A percentile compares a stretch with the other conserved stretches of the same genome.
phyloP scores from a whole-genome alignment of 2,113 vertebrate genomes.

The Otis tarda region DNA sequence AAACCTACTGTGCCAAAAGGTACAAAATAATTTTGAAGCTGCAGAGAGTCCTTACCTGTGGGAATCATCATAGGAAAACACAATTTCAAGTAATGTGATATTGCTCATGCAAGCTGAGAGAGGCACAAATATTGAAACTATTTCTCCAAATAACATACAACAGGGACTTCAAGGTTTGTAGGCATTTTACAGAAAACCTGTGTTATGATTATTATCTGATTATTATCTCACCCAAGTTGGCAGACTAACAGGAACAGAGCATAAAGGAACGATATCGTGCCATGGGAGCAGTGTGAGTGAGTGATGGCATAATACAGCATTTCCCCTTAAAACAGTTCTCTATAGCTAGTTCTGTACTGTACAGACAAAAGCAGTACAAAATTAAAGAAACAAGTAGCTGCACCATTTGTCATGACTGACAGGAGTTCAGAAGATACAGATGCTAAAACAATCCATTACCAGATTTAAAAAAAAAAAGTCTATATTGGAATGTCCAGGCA shows the following conservation, averaged over 20 bases:
- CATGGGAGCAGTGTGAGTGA: neutral
- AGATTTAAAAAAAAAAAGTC: neutral
- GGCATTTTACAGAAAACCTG: neutral
- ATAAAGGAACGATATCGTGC: neutral
- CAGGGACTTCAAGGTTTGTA: neutral
- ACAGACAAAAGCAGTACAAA: neutral
- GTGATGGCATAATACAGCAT: neutral
- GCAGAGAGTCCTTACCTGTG: neutral
- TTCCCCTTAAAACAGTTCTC: neutral
- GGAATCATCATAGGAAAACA: neutral
- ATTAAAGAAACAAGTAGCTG: neutral
- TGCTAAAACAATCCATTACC: neutral
- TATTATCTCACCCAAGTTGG: neutral
- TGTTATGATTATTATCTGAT: neutral
- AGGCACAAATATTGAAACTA: neutral
- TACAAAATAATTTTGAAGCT: neutral
- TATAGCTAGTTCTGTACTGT: neutral
- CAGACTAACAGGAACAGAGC: neutral
- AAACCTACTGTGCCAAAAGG: neutral
- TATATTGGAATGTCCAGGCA: neutral
- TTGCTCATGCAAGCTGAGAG: neutral
- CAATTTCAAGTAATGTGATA: neutral
- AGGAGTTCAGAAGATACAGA: neutral
- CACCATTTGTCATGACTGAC: neutral
- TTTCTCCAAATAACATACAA: neutral